A percentile compares a stretch with the other conserved stretches of the same genome.
phyloP scores from a whole-genome alignment of 2,888 invertebrate species.

The Caenorhabditis sulstoni region DNA sequence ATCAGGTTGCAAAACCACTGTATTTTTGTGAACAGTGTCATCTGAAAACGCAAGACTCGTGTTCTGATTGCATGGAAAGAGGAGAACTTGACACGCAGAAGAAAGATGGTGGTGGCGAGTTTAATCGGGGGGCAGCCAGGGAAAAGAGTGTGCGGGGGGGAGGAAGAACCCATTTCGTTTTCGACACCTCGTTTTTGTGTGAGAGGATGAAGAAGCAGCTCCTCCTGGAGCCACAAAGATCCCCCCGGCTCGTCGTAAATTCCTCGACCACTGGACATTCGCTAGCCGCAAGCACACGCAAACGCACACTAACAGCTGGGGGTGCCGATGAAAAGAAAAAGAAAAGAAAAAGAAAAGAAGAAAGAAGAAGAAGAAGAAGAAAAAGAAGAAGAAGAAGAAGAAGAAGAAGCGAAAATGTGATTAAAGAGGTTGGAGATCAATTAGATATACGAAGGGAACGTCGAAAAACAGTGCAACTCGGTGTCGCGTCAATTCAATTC shows the following conservation, averaged over 20 bases:
- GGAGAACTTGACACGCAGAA: constrained; percentile 11
- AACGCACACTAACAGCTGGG: background rate
- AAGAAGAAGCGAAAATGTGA: constrained; percentile 47
- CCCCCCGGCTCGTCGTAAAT: constrained; percentile 43
- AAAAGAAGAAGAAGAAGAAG: constrained; percentile 4
- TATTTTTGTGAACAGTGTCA: constrained; percentile 37
- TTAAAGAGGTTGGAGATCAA: constrained; percentile 47
- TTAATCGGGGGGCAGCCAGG: constrained; percentile 32
- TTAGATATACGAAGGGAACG: constrained; percentile 29
- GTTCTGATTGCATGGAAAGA: too few species aligned
- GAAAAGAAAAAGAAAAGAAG: constrained; percentile 16
- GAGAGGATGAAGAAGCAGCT: constrained; percentile 18
- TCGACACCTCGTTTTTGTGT: constrained; percentile 55
- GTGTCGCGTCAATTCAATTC: background rate
- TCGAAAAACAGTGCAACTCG: constrained; percentile 10
- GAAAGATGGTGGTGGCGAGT: constrained; percentile 28
- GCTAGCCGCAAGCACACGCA: constrained; percentile 24
- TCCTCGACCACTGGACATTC: constrained; percentile 32
- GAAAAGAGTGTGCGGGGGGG: constrained; percentile 5
- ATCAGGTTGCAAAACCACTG: constrained; percentile 46
- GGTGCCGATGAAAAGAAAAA: background rate
- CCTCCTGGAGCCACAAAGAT: constrained; percentile 21
- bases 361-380: constrained; percentile 1
- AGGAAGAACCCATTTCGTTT: constrained; percentile 51
- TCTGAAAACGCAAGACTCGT: too few species aligned